Evolutionary conservation across 2,797 vertebrate genomes (phyloP).

Genomic region (Rhinichthys osculus): DNA sequence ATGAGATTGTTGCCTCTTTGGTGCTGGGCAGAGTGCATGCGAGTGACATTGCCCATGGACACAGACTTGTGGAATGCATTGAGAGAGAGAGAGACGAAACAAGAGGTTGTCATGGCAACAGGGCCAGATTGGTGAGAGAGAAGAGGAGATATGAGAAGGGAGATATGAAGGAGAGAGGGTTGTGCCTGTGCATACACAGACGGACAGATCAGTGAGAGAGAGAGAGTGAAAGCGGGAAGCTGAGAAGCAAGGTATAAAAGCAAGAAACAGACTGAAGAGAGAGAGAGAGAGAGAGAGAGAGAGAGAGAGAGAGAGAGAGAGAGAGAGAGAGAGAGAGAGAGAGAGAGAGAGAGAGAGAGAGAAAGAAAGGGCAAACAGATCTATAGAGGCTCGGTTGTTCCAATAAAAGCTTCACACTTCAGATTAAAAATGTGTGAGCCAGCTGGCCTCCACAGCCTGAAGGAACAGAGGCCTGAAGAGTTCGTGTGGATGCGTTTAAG

Average conservation of each 20-base stretch:
- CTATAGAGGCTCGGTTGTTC: conserved; percentile 21
- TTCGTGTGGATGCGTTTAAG: conserved; percentile 19
- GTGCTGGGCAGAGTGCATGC: conserved; percentile 25
- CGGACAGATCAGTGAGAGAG: conserved; percentile 25
- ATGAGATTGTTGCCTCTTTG: conserved; percentile 32
- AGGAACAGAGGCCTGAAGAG: conserved; percentile 37
- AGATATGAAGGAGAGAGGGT: conserved; percentile 12
- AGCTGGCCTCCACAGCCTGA: conserved; percentile 52
- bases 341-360: not conserved
- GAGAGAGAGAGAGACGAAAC: conserved; percentile 68
- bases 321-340: no score
- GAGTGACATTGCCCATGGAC: conserved; percentile 73
- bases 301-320: no score
- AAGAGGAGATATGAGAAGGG: conserved; percentile 39
- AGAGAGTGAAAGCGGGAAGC: conserved; percentile 13
- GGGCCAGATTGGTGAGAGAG: conserved; percentile 53
- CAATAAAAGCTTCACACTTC: conserved; percentile 61
- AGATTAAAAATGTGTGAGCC: conserved; percentile 59
- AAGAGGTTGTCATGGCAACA: conserved; percentile 78
- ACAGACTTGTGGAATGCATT: conserved; percentile 76
- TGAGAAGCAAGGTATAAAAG: conserved; percentile 31
- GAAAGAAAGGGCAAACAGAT: conserved; percentile 22
- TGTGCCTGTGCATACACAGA: conserved; percentile 14
- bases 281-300: no score
- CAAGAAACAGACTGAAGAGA: not conserved